phyloP scores from a whole-genome alignment of 2,888 invertebrate genomes.

The Ganaspis brasiliensis region DNA sequence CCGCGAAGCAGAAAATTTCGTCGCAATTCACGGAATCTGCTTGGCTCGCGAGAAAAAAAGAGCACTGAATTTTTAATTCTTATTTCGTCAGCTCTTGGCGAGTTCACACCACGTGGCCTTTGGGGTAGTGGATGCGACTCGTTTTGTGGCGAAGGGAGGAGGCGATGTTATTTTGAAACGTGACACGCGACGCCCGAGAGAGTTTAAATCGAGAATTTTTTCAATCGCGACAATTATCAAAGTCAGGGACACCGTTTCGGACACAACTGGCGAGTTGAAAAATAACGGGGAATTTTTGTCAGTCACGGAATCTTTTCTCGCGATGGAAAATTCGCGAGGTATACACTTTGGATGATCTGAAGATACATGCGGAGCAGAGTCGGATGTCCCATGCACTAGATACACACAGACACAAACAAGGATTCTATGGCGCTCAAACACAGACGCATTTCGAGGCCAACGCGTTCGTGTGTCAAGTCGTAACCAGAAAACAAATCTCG shows the following conservation, averaged over 20 bases:
- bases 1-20: constrained; percentile 15
- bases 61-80: background rate
- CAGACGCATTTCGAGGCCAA: constrained; percentile 1
- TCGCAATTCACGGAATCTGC: constrained; percentile 1
- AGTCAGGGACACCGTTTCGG: too few species aligned
- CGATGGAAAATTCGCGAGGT: background rate
- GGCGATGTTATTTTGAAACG: constrained; percentile 22
- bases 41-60: background rate
- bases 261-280: background rate
- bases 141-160: background rate
- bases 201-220: too few species aligned
- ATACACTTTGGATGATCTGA: background rate
- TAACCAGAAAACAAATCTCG: too few species aligned
- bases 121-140: background rate
- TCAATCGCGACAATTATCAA: background rate
- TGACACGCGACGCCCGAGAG: background rate
- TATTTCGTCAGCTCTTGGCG: background rate
- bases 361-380: constrained; percentile 25
- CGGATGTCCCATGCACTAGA: constrained; percentile 42
- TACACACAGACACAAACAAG: constrained; percentile 22
- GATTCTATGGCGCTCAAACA: constrained; percentile 10
- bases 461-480: background rate
- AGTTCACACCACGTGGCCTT: constrained; percentile 36
- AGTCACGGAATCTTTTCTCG: background rate
- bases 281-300: background rate